Evolutionary conservation across 2,888 invertebrate genomes (phyloP).

Genomic region (Neria commutata): DNA sequence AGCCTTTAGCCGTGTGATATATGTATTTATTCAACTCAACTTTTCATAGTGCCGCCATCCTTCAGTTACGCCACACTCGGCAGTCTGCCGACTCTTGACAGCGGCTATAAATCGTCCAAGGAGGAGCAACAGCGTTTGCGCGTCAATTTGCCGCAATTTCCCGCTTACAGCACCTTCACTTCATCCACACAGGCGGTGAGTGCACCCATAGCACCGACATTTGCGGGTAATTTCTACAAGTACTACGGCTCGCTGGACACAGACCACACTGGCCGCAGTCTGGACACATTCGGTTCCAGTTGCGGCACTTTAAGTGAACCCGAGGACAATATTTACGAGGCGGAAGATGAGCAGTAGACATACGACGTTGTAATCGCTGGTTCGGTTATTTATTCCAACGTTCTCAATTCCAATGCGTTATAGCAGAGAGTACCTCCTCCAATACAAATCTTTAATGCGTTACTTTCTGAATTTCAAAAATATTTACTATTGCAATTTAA

Average conservation of each 20-base stretch:
- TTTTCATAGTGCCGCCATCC: slow-evolving; percentile 48
- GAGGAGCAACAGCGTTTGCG: slow-evolving; percentile 14
- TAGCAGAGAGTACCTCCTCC: too few relatives aligned
- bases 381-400: too few relatives aligned
- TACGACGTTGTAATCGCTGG: slow-evolving; percentile 22
- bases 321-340: slow-evolving; percentile 5
- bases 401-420: too few relatives aligned
- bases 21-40: not conserved
- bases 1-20: not conserved
- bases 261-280: slow-evolving; percentile 47
- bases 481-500: too few relatives aligned
- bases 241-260: slow-evolving; percentile 48
- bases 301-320: slow-evolving; percentile 4
- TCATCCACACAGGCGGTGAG: slow-evolving; percentile 41
- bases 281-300: slow-evolving; percentile 25
- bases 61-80: slow-evolving; percentile 55
- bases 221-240: slow-evolving; percentile 45
- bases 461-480: too few relatives aligned
- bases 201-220: slow-evolving; percentile 43
- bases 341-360: slow-evolving; percentile 25
- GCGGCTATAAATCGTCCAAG: slow-evolving; percentile 14
- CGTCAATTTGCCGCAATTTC: slow-evolving; percentile 51
- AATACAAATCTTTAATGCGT: too few relatives aligned
- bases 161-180: slow-evolving; percentile 46
- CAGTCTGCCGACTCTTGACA: slow-evolving; percentile 45